Conservation (phyloP, 2,797 vertebrate species). For the Allobates femoralis region DNA sequence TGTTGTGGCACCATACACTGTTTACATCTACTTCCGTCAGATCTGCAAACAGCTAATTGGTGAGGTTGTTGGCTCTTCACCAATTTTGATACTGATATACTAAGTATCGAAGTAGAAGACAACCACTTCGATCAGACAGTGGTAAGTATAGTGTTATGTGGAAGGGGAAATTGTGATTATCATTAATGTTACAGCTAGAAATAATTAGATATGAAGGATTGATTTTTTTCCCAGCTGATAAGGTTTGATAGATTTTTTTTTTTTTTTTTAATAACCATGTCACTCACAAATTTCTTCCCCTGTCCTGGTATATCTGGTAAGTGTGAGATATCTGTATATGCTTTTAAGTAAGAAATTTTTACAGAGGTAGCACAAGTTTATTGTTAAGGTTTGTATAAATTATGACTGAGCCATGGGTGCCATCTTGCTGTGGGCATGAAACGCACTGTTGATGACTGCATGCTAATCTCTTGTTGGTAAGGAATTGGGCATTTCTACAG, state of each 20-base stretch:
- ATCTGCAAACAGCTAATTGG: too few species aligned
- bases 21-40: too few species aligned
- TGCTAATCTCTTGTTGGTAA: conserved; percentile 28
- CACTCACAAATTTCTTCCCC: conserved; percentile 38
- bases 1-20: too few species aligned
- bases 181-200: background rate
- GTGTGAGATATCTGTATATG: conserved; percentile 25
- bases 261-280: conserved; percentile 37
- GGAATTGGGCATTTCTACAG: background rate
- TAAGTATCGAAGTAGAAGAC: too few species aligned
- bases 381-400: conserved; percentile 52
- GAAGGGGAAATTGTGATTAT: background rate
- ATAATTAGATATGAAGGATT: background rate
- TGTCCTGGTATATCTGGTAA: conserved; percentile 51
- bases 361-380: background rate
- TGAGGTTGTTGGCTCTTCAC: too few species aligned
- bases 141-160: too few species aligned
- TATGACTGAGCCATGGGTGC: conserved; percentile 40
- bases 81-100: too few species aligned
- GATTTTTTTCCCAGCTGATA: background rate
- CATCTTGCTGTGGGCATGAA: conserved; percentile 52
- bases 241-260: background rate
- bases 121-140: too few species aligned
- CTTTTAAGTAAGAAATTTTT: conserved; percentile 6
- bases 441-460: conserved; percentile 43